A percentile compares a stretch with the other conserved stretches of the same genome.
Evolutionary conservation across 2,113 vertebrate genomes (phyloP).

Genomic region (Pristiophorus japonicus): DNA sequence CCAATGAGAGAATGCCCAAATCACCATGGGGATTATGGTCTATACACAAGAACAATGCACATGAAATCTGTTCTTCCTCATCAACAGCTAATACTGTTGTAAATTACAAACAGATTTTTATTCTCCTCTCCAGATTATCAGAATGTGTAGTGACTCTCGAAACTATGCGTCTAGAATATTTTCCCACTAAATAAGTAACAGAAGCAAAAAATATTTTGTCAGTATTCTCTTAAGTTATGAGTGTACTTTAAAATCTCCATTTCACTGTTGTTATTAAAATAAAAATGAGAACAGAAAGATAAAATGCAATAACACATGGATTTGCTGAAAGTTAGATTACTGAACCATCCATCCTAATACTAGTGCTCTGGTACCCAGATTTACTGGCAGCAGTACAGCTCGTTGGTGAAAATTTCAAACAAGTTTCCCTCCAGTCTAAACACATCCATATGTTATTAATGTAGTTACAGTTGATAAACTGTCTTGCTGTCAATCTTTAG

Average conservation of each 20-base stretch:
- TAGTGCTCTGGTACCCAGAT: not conserved
- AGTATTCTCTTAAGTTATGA: no score
- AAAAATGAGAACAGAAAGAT: not conserved
- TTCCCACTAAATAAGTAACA: not conserved
- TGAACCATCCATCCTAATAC: not conserved
- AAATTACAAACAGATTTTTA: not conserved
- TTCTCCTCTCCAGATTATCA: not conserved
- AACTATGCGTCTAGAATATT: not conserved
- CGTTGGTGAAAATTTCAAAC: conserved; percentile 6
- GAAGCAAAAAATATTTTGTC: not conserved
- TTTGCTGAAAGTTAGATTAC: not conserved
- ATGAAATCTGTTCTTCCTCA: not conserved
- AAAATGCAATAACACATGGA: not conserved
- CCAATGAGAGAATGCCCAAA: not conserved
- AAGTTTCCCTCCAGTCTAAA: not conserved
- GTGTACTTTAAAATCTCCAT: not conserved
- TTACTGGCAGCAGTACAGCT: no score
- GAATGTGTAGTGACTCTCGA: not conserved
- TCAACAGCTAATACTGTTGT: not conserved
- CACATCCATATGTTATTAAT: conserved; percentile 1
- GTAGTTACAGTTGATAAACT: conserved; percentile 6
- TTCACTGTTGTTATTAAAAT: not conserved
- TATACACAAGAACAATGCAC: not conserved
- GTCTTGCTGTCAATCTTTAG: not conserved
- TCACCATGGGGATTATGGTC: not conserved